Base-by-base conservation (phyloP, 2,888 invertebrate genomes). In the Oligia fasciuncula region DNA sequence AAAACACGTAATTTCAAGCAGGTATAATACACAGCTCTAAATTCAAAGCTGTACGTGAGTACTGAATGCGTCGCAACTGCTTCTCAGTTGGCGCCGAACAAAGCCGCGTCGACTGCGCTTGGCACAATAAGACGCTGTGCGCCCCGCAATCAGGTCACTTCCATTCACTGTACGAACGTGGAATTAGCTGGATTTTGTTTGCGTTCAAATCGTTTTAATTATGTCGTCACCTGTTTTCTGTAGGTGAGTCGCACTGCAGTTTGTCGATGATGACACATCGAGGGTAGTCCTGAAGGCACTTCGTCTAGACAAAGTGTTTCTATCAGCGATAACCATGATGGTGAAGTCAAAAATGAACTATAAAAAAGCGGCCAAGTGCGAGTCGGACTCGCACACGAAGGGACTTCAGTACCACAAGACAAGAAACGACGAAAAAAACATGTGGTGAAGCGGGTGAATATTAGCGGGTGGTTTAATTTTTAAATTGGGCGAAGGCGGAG, bases 81-180 rank as follows among this genome's bases (percentile, higher is more conserved):
- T 82, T 69, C 77, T 69, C 79, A 77, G 82, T 67, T 66, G 76
- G 69, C 72, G 70, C 46, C n/a, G 77, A 86, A 87, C 88, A 87
- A 87, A 81, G 86, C 71, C 76, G 62, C 77, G 81, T 57, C 77
- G 81, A 79, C 85, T 87, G 83, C 86, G 85, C 86, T 74, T 71
- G 74, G 76, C 81, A 89, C 89, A 87, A 87, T 87, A 79, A 75
- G 81, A 77, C 81, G 84, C 79, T 71, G 81, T 80, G 75, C 88
- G 85, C 84, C 79, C 84, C 77, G 81, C 85, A 88, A 89, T 87
- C 88, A 85, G 86, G 88, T 85, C 87, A 87, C 81, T 85, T 85
- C 86, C 74, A 87, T 87, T 87, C 86, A 86, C 80, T 71, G 13
- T 75, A 78, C 76, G 63, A 76, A 77, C 67, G 67, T 82, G 84